Percentiles rank a stretch among this genome's conserved stretches.
phyloP scores from a whole-genome alignment of 2,888 invertebrate genomes.

The Listrodromus nycthemerus region DNA sequence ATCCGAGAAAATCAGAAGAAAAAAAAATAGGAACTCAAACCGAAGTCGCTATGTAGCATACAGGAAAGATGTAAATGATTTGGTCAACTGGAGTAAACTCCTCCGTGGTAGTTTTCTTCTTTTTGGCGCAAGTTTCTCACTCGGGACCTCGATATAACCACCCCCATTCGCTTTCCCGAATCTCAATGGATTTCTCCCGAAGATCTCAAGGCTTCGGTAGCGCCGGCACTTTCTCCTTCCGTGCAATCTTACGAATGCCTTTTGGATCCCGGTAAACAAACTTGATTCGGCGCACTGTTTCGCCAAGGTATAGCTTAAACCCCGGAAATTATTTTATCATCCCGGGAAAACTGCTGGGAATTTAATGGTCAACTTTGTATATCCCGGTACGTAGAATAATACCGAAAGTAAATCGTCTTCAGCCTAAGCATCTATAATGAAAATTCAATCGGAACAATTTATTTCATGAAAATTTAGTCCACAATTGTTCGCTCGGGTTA shows the following conservation, averaged over 20 bases:
- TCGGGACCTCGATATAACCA: slow-evolving; percentile 41
- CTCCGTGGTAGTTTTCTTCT: slow-evolving; percentile 42
- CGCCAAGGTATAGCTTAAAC: slow-evolving; percentile 6
- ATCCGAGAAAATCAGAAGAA: neutral
- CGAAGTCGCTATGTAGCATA: neutral
- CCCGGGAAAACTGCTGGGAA: neutral
- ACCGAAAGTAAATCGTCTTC: neutral
- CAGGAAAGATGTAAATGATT: slow-evolving; percentile 34
- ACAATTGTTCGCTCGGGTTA: neutral
- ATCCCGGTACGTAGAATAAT: neutral
- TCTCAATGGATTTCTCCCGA: slow-evolving; percentile 56
- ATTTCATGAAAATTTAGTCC: neutral
- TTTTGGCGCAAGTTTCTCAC: slow-evolving; percentile 12
- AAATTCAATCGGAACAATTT: neutral
- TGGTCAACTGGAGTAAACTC: slow-evolving; percentile 30
- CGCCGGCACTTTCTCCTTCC: slow-evolving; percentile 48
- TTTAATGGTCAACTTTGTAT: slow-evolving; percentile 2
- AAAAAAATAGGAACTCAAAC: neutral
- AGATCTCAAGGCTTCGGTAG: slow-evolving; percentile 58
- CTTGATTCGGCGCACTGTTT: neutral
- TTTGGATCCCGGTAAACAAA: neutral
- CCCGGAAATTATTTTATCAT: slow-evolving; percentile 56
- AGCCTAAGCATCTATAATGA: neutral
- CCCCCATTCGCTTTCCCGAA: slow-evolving; percentile 66
- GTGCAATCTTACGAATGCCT: neutral